A percentile compares a stretch with the other conserved stretches of the same genome.
phyloP scores from a whole-genome alignment of 2,113 vertebrate genomes.

The Alosa alosa region DNA sequence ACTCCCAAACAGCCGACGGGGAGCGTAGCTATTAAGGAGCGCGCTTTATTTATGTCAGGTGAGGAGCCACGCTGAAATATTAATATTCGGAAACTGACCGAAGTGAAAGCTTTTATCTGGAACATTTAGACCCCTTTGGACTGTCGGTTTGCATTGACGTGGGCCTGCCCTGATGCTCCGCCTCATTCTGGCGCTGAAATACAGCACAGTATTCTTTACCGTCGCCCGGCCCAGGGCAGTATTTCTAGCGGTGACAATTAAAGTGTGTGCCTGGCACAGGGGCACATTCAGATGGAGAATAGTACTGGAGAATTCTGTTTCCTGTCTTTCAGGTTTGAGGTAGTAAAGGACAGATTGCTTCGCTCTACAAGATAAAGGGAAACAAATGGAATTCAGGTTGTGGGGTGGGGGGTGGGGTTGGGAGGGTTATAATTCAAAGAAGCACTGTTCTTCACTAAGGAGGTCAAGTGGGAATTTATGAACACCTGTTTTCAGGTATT shows the following conservation, averaged over 20 bases:
- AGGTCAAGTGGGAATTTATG: not conserved
- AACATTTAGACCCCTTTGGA: slow-evolving; percentile 56
- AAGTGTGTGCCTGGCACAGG: slow-evolving; percentile 36
- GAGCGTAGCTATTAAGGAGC: slow-evolving; percentile 69
- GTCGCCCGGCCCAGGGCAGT: slow-evolving; percentile 54
- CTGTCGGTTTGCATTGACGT: slow-evolving; percentile 61
- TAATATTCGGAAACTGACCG: slow-evolving; percentile 78
- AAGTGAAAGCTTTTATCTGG: slow-evolving; percentile 76
- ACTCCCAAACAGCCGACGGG: slow-evolving; percentile 76
- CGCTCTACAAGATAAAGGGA: not conserved
- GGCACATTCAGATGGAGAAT: not conserved
- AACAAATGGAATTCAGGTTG: not conserved
- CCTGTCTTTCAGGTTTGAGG: not conserved
- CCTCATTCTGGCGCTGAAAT: not conserved
- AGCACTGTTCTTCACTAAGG: not conserved
- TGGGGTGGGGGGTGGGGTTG: not conserved
- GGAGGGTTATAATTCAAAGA: not conserved
- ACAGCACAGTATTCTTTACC: slow-evolving; percentile 56
- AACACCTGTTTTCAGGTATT: slow-evolving; percentile 21
- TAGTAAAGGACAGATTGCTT: not conserved
- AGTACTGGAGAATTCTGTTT: not conserved
- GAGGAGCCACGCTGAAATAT: slow-evolving; percentile 72
- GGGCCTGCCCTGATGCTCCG: slow-evolving; percentile 39
- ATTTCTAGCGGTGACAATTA: slow-evolving; percentile 65
- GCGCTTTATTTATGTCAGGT: slow-evolving; percentile 79